Conservation (phyloP, 1,140 invertebrate species). For the Saxidomus purpurata region DNA sequence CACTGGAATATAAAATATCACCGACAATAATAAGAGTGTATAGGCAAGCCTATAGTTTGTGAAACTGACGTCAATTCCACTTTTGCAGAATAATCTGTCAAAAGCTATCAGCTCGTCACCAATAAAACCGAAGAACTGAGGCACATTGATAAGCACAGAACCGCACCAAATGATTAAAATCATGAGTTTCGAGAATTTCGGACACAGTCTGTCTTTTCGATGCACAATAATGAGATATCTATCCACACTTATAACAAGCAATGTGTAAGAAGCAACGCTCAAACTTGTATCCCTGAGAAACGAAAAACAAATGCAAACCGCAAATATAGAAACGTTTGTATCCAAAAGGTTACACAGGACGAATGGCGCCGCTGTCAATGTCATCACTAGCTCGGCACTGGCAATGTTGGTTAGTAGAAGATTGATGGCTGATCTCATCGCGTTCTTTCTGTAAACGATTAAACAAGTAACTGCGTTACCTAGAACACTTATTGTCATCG, state of each 20-base stretch:
- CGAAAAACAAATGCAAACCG: slow-evolving; percentile 26
- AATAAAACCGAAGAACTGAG: slow-evolving; percentile 30
- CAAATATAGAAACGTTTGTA: not conserved
- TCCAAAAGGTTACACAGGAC: not conserved
- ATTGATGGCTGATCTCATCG: slow-evolving; percentile 62
- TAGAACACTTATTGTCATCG: not conserved
- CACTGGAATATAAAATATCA: slow-evolving; percentile 46
- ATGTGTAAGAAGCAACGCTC: slow-evolving; percentile 35
- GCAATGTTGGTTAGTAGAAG: slow-evolving; percentile 62
- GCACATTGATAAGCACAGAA: not conserved
- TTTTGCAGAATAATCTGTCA: slow-evolving; percentile 23
- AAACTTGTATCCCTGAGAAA: slow-evolving; percentile 39
- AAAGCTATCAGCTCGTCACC: not conserved
- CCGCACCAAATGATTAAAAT: slow-evolving; percentile 39
- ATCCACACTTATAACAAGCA: slow-evolving; percentile 59
- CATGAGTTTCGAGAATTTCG: slow-evolving; percentile 3
- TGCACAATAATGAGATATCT: slow-evolving; percentile 56
- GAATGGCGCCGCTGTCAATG: slow-evolving; percentile 30
- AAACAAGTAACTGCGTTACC: slow-evolving; percentile 58
- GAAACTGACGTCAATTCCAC: not conserved
- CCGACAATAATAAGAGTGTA: not conserved
- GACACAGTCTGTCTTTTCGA: slow-evolving; percentile 31
- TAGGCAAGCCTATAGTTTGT: slow-evolving; percentile 14
- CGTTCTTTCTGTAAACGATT: slow-evolving; percentile 54
- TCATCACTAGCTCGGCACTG: slow-evolving; percentile 25